phyloP scores from a whole-genome alignment of 30 jellyfish, hydroid and myxozoan genomes.

The Rhopilema esculentum region DNA sequence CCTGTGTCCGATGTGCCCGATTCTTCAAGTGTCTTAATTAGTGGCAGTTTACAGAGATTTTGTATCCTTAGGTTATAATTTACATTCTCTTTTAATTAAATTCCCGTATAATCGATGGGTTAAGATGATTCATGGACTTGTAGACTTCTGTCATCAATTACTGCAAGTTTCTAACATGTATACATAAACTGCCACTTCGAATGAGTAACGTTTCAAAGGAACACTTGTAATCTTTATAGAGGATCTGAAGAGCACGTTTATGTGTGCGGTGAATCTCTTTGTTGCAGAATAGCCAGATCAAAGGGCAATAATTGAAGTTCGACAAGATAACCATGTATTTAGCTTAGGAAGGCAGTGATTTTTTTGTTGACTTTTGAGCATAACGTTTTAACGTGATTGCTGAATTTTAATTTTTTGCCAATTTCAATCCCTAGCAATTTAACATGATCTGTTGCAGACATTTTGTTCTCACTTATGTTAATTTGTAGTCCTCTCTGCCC shows the following conservation, averaged over 20 bases:
- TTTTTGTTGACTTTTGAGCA: conserved; percentile 19
- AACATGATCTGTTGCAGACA: conserved; percentile 27
- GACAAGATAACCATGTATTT: conserved; percentile 16
- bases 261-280: conserved; percentile 19
- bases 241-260: conserved; percentile 54
- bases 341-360: conserved; percentile 32
- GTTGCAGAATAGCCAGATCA: conserved; percentile 48
- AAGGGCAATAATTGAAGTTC: conserved; percentile 52
- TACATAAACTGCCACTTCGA: conserved; percentile 13
- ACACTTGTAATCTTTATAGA: conserved; percentile 38
- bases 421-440: conserved; percentile 39
- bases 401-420: conserved; percentile 20
- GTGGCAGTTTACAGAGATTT: conserved; percentile 41
- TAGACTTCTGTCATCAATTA: conserved; percentile 43
- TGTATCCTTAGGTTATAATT: conserved; percentile 30
- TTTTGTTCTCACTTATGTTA: conserved; percentile 5
- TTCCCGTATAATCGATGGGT: conserved; percentile 54
- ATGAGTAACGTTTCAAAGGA: conserved; percentile 27
- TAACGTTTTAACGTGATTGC: conserved; percentile 3
- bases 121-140: conserved; percentile 33
- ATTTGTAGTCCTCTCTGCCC: conserved; percentile 4
- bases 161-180: conserved; percentile 39
- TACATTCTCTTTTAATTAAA: conserved; percentile 42
- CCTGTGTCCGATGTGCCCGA: too few species aligned
- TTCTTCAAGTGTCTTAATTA: conserved; percentile 2